Evolutionary conservation across 2,797 vertebrate species (phyloP).

Genomic region (Rousettus madagascariensis): DNA sequence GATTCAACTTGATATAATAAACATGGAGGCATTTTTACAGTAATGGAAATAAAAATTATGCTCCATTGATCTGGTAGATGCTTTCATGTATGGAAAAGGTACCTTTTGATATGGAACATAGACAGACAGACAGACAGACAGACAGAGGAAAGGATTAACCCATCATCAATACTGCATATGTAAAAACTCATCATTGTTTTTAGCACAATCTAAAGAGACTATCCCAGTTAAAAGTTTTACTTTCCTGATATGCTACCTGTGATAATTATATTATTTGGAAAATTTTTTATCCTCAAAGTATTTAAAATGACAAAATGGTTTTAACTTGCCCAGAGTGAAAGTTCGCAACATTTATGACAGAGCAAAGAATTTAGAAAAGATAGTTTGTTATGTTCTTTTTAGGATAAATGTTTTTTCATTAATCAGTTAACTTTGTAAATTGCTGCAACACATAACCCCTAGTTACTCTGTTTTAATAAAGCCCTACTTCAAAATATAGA

Average conservation of each 20-base stretch:
- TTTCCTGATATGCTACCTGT: neutral
- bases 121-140: neutral
- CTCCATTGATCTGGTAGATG: neutral
- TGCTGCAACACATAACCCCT: neutral
- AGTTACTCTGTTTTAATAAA: neutral
- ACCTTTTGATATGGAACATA: neutral
- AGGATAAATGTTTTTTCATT: neutral
- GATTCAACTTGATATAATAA: neutral
- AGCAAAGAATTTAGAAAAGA: neutral
- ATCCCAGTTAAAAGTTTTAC: neutral
- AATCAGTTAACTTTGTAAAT: neutral
- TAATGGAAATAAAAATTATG: neutral
- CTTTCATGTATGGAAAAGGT: neutral
- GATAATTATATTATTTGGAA: neutral
- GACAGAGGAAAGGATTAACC: neutral
- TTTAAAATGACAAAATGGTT: constrained; percentile 16
- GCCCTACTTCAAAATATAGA: neutral
- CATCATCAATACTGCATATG: neutral
- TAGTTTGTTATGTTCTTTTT: neutral
- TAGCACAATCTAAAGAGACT: neutral
- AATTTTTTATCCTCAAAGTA: neutral
- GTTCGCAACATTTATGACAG: neutral
- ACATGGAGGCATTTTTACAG: neutral
- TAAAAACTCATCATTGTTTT: neutral
- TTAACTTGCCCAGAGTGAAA: constrained; percentile 1